Base-by-base conservation (phyloP, 2,113 vertebrate genomes). In the Fulmarus glacialis region DNA sequence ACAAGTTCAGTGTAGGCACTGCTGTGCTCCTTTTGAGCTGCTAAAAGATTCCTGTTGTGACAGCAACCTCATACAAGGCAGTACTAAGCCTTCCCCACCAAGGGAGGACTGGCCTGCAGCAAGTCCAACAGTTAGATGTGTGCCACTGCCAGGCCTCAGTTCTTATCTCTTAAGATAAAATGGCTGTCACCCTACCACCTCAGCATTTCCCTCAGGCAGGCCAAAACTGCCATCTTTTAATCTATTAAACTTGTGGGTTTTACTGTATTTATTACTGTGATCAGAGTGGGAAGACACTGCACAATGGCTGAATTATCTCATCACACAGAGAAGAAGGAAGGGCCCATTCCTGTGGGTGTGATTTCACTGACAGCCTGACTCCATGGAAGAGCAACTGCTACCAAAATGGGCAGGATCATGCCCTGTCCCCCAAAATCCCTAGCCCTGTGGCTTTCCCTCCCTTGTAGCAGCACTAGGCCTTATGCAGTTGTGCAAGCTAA, bases 1-100 rank as follows among this genome's bases (percentile, higher is more conserved):
- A 59, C 11, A 10, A 0, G 0, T 58, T 55, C 7, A 1, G 9
- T 24, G 16, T 32, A 59, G 56, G 47, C 21, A 27, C 11, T 50
- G 23, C 63, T 22, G 42, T 38, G 67, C 87, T 62, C 42, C 86
- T 77, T 83, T 87, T 58, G 53, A 66, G 45, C 27, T 43, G 43
- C 58, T 58, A 16, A 47, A 87, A 80, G 29, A 34, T 72, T 91
- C 43, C 42, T 79, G 11, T 78, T 74, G 38, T 53, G 34, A 59
- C 55, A 36, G 27, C 22, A 60, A 6, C 43, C 36, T 66, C 52
- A 15, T 36, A 81, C 10, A 36, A 36, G 40, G 40, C 64, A 77
- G 27, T 47, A 43, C 14, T n/a, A 62, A 81, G 26, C 18, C 19
- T 52, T 77, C 18, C 16, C 34, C 8, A 1, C 64, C 47, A 58